Base-by-base conservation (phyloP, 2,888 invertebrate species). In the Chymomyza amoena region DNA sequence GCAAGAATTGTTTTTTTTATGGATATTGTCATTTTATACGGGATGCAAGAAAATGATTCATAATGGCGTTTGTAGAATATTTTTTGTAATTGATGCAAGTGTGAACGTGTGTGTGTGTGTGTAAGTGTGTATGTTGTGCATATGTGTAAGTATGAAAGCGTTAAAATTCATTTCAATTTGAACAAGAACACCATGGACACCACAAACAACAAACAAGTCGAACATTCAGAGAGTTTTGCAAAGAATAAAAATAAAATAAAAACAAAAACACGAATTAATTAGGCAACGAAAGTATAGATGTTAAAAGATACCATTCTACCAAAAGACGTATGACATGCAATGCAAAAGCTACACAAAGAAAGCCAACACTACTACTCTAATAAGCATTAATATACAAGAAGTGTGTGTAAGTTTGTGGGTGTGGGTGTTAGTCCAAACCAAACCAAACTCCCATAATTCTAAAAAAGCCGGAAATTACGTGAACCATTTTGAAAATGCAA, bases 161-260 rank as follows among this genome's bases (percentile, higher is more conserved):
- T 82, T 83, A 82, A 80, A 54, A 81, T 78, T 79, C 54, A 54
- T 52, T 56, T 54, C 32, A 32, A 36, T 16, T 36, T 28, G 54
- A 54, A 68, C 76, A 68, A 83, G 68, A 78, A 82, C 85, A 83
- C 82, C 87, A 87, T 77, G 70, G 84, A 87, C 87, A 87, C 83
- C 83, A 83, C 83, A 87, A 83, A 85, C 82, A 87, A 87, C 82
- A 83, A 83, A 83, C 83, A 87, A 83, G 85, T 87, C 87, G 85
- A 87, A 85, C 83, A 83, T 83, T 83, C 87, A 87, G 85, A 87
- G 85, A 51, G 51, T 51, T 51, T 9, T 51, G 51, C 15, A 87
- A 85, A 73, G 75, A 77, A 81, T 85, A 78, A 84, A 80, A 70
- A 85, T 79, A 76, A 75, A 73, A 71, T 28, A 81, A 75, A 75